Evolutionary conservation across 1,140 invertebrate species (phyloP).

Genomic region (Phenacoccus solenopsis): DNA sequence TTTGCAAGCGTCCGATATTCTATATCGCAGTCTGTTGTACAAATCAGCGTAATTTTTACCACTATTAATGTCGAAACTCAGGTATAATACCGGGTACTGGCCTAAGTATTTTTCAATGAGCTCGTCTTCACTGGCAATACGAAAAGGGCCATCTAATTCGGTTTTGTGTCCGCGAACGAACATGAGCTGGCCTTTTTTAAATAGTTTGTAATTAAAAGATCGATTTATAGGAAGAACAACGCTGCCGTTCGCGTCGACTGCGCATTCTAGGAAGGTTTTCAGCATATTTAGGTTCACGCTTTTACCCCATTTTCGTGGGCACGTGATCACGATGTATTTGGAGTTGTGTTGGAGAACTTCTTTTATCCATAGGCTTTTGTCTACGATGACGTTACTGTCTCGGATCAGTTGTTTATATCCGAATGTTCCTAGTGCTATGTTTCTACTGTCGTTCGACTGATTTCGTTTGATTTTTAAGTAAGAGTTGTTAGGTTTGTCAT

Average conservation of each 20-base stretch:
- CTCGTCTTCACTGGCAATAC: not conserved
- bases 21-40: too few species aligned
- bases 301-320: not conserved
- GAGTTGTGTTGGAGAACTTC: not conserved
- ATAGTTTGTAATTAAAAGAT: not conserved
- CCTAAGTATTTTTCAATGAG: not conserved
- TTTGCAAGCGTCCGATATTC: too few species aligned
- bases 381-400: not conserved
- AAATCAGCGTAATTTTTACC: too few species aligned
- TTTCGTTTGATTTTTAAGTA: too few species aligned
- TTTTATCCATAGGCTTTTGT: not conserved
- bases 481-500: too few species aligned
- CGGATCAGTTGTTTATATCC: not conserved
- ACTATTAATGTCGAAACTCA: not conserved
- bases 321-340: not conserved
- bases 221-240: too few species aligned
- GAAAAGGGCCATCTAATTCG: not conserved
- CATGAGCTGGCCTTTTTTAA: not conserved
- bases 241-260: not conserved
- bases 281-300: not conserved
- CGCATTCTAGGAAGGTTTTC: not conserved
- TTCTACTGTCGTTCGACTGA: too few species aligned
- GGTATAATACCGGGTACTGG: not conserved
- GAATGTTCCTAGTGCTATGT: too few species aligned
- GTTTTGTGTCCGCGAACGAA: not conserved